Evolutionary conservation across 2,888 invertebrate genomes (phyloP), one percentile per base, ranked within the genome.

Genomic region (Volucella zonaria): DNA sequence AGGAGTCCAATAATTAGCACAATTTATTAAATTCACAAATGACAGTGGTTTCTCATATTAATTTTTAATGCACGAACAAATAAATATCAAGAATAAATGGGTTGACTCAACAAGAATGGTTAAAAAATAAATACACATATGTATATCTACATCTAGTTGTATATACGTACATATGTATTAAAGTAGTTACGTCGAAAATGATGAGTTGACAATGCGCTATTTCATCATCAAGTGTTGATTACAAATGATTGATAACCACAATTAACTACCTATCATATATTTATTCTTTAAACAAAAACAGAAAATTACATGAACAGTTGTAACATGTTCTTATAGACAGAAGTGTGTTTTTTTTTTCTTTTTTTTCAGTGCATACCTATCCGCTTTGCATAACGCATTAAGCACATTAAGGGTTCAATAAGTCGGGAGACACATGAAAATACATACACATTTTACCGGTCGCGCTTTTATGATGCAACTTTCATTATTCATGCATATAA

Each of bases 141-240:
- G 12, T 8, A 23, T 52, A 66, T 8, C 8, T 42, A 52, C 31
- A 51, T 15, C 42, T 43, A 12, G 1, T n/a, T 4, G 8, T 67
- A 64, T 38, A 11, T 3, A 56, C 1, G 8, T 67, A 64, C 38
- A 14, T 11, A 56, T 12, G 6, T 64, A 47, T 47, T 58, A 45
- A 52, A 42, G 6, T 58, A 45, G 59, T 43, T 3, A 8, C 6
- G 31, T 31, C 4, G 31, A 6, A 77, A 59, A 18, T 71, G 71
- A 71, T 80, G 80, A 80, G 47, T 80, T 80, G 74, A 74, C 68
- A 80, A 31, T 61, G 49, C 62, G 59, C 8, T 51, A 71, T 71
- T 71, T 71, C 61, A 71, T 71, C 71, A 61, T 31, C 56, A 68
- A 61, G 54, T 31, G 31, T 31, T 31, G 31, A 6, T 6, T 31